Base-by-base conservation (phyloP, 2,797 vertebrate genomes). In the Denticeps clupeoides region DNA sequence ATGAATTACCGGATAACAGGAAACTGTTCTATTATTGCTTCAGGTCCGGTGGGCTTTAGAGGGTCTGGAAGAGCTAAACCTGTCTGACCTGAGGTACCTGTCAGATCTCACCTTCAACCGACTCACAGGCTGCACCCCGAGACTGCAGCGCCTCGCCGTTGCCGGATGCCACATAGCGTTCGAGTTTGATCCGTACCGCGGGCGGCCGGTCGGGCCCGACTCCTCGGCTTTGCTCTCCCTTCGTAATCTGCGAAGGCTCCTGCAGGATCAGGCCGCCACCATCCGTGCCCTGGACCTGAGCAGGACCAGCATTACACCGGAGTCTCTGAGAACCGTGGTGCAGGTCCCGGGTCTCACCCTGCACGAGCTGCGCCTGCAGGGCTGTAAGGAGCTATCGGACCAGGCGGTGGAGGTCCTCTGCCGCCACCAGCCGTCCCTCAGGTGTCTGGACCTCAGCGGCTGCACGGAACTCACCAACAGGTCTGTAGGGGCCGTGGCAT, bases 81-180 rank as follows among this genome's bases (percentile, higher is more conserved):
- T 87, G 19, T 80, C 83, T 2, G 59, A 75, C 50, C 57, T 86
- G 3, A 74, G 78, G 38, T 85, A 86, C 63, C 80, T 89, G 40
- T 82, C 82, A 0, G 84, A 91, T 61, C 70, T 83, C 57, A 87
- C 83, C 54, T 91, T 91, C 60, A 89, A 75, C 27, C 78, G 78
- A 10, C 78, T 90, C 44, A 81, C 83, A 0, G 33, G 74, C 47
- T 89, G 88, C 62, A 80, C 77, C 0, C 82, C 82, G 0, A 56
- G 13, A 25, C 77, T 90, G 7, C 63, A 62, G 21, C 62, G 54
- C 25, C 79, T 89, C 44, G 76, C 82, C 1, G 75, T 89, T 55
- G 85, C 87, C 1, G 87, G 84, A 33, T 89, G 85, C 72, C 83
- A 83, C 44, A 77, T 91, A 1, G 78, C 78, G 22, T 90, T 89